Percentiles rank a stretch among this genome's conserved stretches.
Conservation (phyloP, 1,140 invertebrate species). For the Diplogasteroides magnus region DNA sequence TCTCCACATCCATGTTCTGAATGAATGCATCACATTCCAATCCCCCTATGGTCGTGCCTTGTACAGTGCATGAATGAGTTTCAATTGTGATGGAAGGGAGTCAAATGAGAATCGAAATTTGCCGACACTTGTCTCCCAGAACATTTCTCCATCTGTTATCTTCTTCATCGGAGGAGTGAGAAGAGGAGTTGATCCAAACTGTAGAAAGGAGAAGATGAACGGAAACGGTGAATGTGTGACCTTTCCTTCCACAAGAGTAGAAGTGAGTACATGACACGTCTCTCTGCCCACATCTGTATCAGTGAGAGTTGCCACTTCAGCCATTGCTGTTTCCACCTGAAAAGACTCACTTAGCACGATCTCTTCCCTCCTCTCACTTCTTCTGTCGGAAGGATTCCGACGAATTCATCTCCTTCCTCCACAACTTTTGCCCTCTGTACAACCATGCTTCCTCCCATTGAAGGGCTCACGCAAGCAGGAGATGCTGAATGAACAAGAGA, state of each 20-base stretch:
- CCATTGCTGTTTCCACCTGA: constrained; percentile 65
- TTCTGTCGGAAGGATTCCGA: constrained; percentile 76
- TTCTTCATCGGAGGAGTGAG: constrained; percentile 8
- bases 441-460: constrained; percentile 51
- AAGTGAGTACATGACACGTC: constrained; percentile 65
- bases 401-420: constrained; percentile 68
- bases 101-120: constrained; percentile 84
- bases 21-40: too few relatives aligned
- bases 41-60: too few relatives aligned
- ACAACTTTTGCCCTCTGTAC: constrained; percentile 71
- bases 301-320: constrained; percentile 78
- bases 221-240: background rate
- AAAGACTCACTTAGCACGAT: background rate
- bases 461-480: background rate
- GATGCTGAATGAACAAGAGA: background rate
- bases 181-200: background rate
- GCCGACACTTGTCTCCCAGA: constrained; percentile 84
- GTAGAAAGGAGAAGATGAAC: background rate
- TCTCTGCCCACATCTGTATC: constrained; percentile 77
- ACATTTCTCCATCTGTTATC: constrained; percentile 58
- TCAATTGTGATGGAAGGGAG: constrained; percentile 82
- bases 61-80: constrained; percentile 78
- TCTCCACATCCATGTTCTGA: constrained; percentile 71
- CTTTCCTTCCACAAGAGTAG: constrained; percentile 66
- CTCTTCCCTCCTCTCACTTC: too few relatives aligned